phyloP scores from a whole-genome alignment of 64 coral and sea anemone species.

The Astreopora myriophthalma region DNA sequence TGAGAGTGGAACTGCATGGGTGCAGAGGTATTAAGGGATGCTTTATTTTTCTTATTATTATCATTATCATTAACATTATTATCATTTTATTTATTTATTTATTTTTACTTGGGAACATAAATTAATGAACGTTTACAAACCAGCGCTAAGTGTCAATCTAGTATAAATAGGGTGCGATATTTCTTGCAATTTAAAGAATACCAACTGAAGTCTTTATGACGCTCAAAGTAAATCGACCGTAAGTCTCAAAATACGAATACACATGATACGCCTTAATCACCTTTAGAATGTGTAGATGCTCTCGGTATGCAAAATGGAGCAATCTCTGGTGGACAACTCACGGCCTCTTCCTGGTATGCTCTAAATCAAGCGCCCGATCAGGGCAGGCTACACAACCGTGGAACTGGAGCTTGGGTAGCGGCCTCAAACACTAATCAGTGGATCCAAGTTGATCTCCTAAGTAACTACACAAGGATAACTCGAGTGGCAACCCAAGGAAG shows the following conservation, averaged over 20 bases:
- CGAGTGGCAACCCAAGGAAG: conserved; percentile 56
- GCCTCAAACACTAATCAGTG: conserved; percentile 1
- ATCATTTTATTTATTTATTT: neutral
- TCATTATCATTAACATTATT: neutral
- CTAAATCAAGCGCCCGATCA: neutral
- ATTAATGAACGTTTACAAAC: no score
- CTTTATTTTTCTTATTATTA: neutral
- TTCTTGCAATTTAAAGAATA: no score
- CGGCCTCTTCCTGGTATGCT: conserved; percentile 9
- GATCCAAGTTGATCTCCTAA: conserved; percentile 37
- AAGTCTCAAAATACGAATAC: neutral
- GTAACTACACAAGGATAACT: neutral
- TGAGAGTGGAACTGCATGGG: conserved; percentile 38
- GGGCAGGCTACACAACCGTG: conserved; percentile 42
- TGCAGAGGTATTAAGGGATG: conserved; percentile 1
- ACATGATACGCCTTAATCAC: neutral
- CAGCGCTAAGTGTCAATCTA: no score
- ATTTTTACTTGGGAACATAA: no score
- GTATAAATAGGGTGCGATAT: no score
- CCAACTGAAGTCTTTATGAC: no score
- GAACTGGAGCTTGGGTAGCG: conserved; percentile 24
- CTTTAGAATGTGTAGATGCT: neutral
- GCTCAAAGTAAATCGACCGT: no score
- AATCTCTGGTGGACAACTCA: conserved; percentile 51
- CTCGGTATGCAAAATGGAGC: conserved; percentile 34